A percentile compares a stretch with the other conserved stretches of the same genome.
Evolutionary conservation across 2,797 vertebrate genomes (phyloP).

Genomic region (Labroides dimidiatus): DNA sequence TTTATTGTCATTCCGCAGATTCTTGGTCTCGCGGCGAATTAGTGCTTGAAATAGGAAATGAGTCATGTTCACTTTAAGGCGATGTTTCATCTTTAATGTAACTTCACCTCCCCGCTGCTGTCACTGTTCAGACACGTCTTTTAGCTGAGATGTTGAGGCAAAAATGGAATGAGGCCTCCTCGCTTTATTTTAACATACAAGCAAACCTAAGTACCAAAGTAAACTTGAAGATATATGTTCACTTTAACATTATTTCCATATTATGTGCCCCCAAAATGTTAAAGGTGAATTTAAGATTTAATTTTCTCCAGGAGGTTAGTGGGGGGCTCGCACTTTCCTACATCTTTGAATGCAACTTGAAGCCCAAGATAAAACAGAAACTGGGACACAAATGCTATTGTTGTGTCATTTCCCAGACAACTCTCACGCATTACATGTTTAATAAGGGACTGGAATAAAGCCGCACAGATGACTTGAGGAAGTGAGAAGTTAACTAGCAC

Average conservation of each 20-base stretch:
- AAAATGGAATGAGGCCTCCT: neutral
- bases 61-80: conserved; percentile 41
- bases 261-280: neutral
- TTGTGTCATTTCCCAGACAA: conserved; percentile 24
- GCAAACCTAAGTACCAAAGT: neutral
- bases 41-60: conserved; percentile 71
- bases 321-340: conserved; percentile 13
- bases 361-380: neutral
- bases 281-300: neutral
- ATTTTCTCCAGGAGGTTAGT: neutral
- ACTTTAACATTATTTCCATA: neutral
- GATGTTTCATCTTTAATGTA: conserved; percentile 33
- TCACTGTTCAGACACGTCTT: conserved; percentile 5
- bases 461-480: neutral
- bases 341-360: conserved; percentile 20
- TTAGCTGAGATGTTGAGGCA: neutral
- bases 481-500: neutral
- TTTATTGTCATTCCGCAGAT: conserved; percentile 63
- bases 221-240: too few species aligned
- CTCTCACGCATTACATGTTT: conserved; percentile 7
- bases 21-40: conserved; percentile 43
- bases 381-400: conserved; percentile 28
- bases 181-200: neutral
- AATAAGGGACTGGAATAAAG: neutral
- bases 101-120: neutral